Base-by-base conservation (phyloP, 2,888 invertebrate species). In the Ryuthela nishihirai region DNA sequence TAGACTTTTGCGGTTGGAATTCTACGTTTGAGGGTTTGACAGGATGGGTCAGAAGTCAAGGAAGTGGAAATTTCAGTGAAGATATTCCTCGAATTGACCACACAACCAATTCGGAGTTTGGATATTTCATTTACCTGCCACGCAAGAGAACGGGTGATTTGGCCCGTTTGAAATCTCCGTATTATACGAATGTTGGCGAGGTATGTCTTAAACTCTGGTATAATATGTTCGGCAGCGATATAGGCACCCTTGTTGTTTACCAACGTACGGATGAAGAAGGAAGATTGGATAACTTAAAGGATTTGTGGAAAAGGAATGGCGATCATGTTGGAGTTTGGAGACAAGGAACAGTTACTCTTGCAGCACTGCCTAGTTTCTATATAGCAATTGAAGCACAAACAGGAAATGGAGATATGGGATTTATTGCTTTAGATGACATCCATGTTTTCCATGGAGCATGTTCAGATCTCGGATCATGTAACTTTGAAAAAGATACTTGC, bases 231-330 rank as follows among this genome's bases (percentile, higher is more conserved):
- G 63, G 63, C 23, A 47, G 42, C 25, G 50, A 62, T 12, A 69
- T 71, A 24, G 73, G 72, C 3, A 65, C 67, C 20, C 62, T 73
- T 10, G 68, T 68, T 23, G 66, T 73, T 15, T 71, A 70, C 42
- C 67, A 68, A 35, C 52, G 56, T 17, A 59, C 64, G 15, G 42
- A n/a, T 9, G 54, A 59, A 36, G 56, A 55, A 25, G 48, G 21
- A 6, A 21, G 62, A 12, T 21, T 54, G 17, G 58, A 62, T n/a
- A 62, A 62, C 24, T 20, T 50, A 10, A 53, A 46, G 24, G 44
- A 38, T 21, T 47, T 55, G 18, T 59, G 54, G 59, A 55, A 55
- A 26, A 54, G 23, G 40, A 41, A 43, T 3, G 59, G 59, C 0
- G 40, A 60, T 32, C 59, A 60, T 35, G 44, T 25, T 6, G 50